Evolutionary conservation across 2,113 vertebrate species (phyloP).

Genomic region (Vidua chalybeata): DNA sequence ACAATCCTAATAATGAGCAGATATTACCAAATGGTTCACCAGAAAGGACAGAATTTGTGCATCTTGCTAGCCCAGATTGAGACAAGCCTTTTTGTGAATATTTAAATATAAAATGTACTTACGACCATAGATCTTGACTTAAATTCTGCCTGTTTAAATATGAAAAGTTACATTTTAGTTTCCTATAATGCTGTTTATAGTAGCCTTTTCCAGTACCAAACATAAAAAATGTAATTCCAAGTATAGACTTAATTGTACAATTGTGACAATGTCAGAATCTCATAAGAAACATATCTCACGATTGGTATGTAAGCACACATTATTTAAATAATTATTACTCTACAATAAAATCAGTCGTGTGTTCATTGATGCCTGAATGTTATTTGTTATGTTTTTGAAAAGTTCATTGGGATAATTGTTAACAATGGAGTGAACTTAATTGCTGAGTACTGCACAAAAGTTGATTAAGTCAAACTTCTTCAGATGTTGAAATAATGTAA

Average conservation of each 20-base stretch:
- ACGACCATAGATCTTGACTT: not conserved
- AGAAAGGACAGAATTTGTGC: constrained; percentile 63
- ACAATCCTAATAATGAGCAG: not conserved
- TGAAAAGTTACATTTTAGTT: constrained; percentile 38
- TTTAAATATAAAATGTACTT: constrained; percentile 42
- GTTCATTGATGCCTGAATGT: constrained; percentile 64
- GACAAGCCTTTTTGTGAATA: constrained; percentile 30
- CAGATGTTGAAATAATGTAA: not conserved
- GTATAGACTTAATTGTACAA: constrained; percentile 36
- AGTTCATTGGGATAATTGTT: not conserved
- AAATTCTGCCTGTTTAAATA: constrained; percentile 50
- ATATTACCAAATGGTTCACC: not conserved
- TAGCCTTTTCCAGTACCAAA: constrained; percentile 36
- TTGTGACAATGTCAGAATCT: constrained; percentile 50
- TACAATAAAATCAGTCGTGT: constrained; percentile 67
- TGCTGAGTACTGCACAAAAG: not conserved
- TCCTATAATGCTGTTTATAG: constrained; percentile 44
- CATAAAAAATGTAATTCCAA: constrained; percentile 48
- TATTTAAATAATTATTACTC: constrained; percentile 41
- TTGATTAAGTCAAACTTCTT: not conserved
- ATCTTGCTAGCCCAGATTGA: not conserved
- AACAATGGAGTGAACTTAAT: not conserved
- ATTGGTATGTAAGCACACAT: constrained; percentile 33
- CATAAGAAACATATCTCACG: constrained; percentile 19
- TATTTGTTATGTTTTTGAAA: constrained; percentile 49